These are phyloP conservation scores for Todus mexicanus DNA, from an alignment of 2,797 vertebrate genomes.

Conservation along the genomic window DNA sequence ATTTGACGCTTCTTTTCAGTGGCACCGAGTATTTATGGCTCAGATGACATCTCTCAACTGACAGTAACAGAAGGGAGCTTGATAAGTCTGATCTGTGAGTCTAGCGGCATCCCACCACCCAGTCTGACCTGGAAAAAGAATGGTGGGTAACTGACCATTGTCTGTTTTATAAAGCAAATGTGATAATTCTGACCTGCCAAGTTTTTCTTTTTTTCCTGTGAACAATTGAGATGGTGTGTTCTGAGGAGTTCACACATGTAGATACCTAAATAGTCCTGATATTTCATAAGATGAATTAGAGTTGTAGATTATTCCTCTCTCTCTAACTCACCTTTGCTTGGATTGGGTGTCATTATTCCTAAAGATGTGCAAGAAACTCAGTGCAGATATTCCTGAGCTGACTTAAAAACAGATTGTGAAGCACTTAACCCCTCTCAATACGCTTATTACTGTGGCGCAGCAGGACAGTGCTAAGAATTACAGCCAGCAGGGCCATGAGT, in stretches of 20 bases:
- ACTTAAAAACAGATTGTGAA: background rate
- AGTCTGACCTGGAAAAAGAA: constrained; percentile 89
- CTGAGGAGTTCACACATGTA: background rate
- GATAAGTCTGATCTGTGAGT: constrained; percentile 90
- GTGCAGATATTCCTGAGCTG: background rate
- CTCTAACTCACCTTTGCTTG: background rate
- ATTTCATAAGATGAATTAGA: background rate
- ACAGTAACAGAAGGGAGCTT: constrained; percentile 87
- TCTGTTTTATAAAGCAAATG: background rate
- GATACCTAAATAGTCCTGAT: background rate
- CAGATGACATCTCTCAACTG: constrained; percentile 79
- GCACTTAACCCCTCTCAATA: background rate
- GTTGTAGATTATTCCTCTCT: background rate
- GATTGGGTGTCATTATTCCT: background rate
- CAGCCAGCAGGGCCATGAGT: background rate
- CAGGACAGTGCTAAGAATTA: background rate
- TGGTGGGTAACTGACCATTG: constrained; percentile 68
- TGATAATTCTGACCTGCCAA: background rate
- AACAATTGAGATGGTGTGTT: background rate
- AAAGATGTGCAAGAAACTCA: background rate
- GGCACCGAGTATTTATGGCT: constrained; percentile 85
- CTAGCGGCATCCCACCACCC: constrained; percentile 92
- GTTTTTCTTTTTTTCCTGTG: background rate
- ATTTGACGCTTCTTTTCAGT: constrained; percentile 74
- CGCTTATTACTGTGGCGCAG: fast-evolving